Conservation (phyloP, 2,113 vertebrate genomes). For the Antechinus stuartii region DNA sequence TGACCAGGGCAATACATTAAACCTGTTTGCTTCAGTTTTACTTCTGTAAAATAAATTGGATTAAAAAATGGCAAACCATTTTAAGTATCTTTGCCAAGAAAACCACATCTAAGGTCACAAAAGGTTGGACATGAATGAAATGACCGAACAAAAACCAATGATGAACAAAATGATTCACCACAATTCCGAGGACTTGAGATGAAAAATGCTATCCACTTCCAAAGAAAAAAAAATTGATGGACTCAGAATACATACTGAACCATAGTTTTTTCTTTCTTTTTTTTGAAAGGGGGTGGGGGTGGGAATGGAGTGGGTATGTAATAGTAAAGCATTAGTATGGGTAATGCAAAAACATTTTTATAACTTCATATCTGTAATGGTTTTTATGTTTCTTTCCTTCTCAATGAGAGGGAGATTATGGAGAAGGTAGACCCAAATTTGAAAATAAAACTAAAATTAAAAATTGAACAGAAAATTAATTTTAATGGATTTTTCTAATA, state of each 20-base stretch:
- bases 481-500: background rate
- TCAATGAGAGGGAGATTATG: background rate
- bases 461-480: background rate
- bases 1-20: background rate
- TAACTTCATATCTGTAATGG: background rate
- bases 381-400: background rate
- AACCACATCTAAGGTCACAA: background rate
- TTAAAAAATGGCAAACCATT: background rate
- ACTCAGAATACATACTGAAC: background rate
- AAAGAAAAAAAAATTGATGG: background rate
- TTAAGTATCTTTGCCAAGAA: background rate
- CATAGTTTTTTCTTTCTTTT: background rate
- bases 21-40: background rate
- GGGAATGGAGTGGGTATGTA: no score
- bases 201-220: background rate
- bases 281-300: background rate
- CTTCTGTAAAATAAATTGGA: background rate
- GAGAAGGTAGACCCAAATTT: background rate
- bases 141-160: background rate
- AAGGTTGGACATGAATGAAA: background rate
- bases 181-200: background rate
- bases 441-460: background rate
- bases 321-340: background rate
- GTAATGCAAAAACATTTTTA: background rate
- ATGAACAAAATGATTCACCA: background rate